A percentile compares a stretch with the other conserved stretches of the same genome.
phyloP scores from a whole-genome alignment of 2,888 invertebrate genomes.

The Pycnomerus fuliginosus region DNA sequence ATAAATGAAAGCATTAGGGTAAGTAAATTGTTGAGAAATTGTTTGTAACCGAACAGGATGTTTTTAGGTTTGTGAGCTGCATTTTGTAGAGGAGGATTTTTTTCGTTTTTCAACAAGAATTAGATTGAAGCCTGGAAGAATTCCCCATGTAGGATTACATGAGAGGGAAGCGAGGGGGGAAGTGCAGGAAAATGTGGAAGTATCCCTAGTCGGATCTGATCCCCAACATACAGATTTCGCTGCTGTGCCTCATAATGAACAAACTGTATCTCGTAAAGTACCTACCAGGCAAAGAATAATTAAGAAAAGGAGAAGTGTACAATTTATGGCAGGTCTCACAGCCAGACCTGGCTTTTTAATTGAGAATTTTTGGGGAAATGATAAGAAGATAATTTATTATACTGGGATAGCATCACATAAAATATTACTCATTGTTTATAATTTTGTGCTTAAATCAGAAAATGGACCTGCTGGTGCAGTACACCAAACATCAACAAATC shows the following conservation, averaged over 20 bases:
- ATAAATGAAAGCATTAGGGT: not conserved
- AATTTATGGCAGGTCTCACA: no score
- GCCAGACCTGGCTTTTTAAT: not conserved
- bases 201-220: no score
- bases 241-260: no score
- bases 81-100: conserved; percentile 1
- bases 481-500: not conserved
- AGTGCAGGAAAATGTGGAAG: not conserved
- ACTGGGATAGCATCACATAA: not conserved
- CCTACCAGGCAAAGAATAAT: no score
- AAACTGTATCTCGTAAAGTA: no score
- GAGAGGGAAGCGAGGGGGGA: not conserved
- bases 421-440: not conserved
- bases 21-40: not conserved
- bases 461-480: not conserved
- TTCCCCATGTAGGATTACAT: not conserved
- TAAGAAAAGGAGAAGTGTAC: no score
- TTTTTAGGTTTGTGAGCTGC: not conserved
- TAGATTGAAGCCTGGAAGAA: not conserved
- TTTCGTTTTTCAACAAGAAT: conserved; percentile 1
- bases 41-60: not conserved
- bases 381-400: not conserved
- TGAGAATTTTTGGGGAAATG: not conserved
- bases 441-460: conserved; percentile 1
- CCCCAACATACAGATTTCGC: no score